Base-by-base conservation (phyloP, 2,113 vertebrate species). In the Empidonax alnorum region DNA sequence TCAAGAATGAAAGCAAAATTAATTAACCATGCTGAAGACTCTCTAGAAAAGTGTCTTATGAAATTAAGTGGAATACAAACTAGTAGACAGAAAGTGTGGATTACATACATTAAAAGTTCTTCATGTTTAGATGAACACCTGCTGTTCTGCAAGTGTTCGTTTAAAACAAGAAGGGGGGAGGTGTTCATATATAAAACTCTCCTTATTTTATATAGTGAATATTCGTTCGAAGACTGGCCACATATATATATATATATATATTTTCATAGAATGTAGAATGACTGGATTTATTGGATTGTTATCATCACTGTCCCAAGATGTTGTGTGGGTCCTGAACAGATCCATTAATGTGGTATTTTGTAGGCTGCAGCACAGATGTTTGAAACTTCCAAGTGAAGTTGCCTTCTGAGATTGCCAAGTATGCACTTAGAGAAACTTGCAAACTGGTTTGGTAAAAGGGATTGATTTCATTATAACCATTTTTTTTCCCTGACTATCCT, bases 361-460 rank as follows among this genome's bases (percentile, higher is more conserved):
- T 75, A 92, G 87, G 47, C 90, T 96, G 84, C 33, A 89, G 69
- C 82, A 87, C 81, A 92, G 56, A 74, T 93, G 52, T 78, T 75
- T 91, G 44, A 74, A 84, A 86, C 17, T 72, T 84, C 42, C 87
- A 49, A 62, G 52, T 90, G 68, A 87, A 87, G 62, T 5, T 0
- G 13, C 61, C 85, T 94, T 92, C 84, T 72, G 68, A 90, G 67
- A 50, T 71, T 81, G 44, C 16, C 68, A 92, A 93, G 73, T 90
- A 74, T 89, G 47, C 53, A 46, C 44, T 93, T 94, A 90, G 6
- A 94, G 82, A 74, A 86, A 81, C 52, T 74, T 92, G 39, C 55
- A 72, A 76, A 87, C 47, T 94, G 24, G 42, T 95, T 96, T 96
- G 73, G 30, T 82, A 39, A 87, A 69, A 74, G 81, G 33, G 4